Evolutionary conservation across 2,888 invertebrate species (phyloP), one percentile per base, ranked within the genome.

Genomic region (Morpho deidamia): DNA sequence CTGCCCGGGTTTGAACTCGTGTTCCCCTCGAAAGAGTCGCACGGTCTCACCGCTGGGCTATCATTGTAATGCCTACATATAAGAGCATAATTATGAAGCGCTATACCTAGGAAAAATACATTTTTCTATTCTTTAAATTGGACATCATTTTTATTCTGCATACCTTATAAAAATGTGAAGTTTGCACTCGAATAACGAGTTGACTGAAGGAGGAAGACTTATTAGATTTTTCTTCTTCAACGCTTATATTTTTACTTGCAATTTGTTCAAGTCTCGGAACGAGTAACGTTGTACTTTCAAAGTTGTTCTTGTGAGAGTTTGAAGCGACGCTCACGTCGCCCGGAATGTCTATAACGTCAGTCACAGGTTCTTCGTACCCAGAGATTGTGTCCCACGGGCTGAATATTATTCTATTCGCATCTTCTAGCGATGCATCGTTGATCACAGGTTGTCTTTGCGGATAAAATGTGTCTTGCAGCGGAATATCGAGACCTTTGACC

Each of bases 371-470:
- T 61, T 86, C 89, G 74, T 76, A 87, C 39, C 85, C 83, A 53
- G 87, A 81, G 70, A 88, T 79, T 70, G 89, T 73, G 61, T 89
- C 88, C 89, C 89, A 89, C 49, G 89, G 89, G 75, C 88, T 89
- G 76, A 89, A 89, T 82, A 89, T 89, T 75, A 89, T 89, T 81
- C 86, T 85, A 78, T 89, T 89, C 71, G 86, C 89, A 73, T 89
- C 86, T 75, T 89, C 89, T 56, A 89, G 78, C 53, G 87, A 88
- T 59, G 85, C 72, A 71, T 88, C 87, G 60, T 77, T 78, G 76
- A 82, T 80, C 72, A 78, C 76, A 71, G 83, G 78, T 70, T 81
- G 81, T 66, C 75, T 76, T 64, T 72, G 73, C 59, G 69, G 67
- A 69, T 77, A 76, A 55, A 76, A 65, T 50, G 70, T 67, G 60